Evolutionary conservation across 2,888 invertebrate genomes (phyloP), one percentile per base, ranked within the genome.

Genomic region (Phengaris alcon): DNA sequence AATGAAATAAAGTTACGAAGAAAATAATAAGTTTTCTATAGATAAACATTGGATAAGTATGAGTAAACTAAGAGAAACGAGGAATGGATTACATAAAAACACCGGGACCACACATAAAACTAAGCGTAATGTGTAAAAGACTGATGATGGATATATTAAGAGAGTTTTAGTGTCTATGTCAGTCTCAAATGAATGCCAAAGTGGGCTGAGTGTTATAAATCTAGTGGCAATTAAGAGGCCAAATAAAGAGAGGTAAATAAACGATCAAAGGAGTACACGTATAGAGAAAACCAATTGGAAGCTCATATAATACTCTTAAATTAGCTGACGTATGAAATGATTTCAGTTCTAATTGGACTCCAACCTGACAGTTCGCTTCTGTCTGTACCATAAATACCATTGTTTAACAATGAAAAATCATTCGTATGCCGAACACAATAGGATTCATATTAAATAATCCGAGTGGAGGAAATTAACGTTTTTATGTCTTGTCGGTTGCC

Each of bases 301-400:
- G 48, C 46, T 52, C 68, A 51, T 22, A 48, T 69, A 73, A 13
- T 64, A 72, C 72, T 35, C 35, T 35, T 35, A 72, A 54, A 72
- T 72, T 72, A 54, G 35, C 52, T 72, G 51, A 70, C 70, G 70
- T 70, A 22, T 51, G 70, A 51, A 70, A 54, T 35, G 85, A 88
- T 88, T 89, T 88, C 86, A 83, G 84, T 85, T 85, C 88, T 89
- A 89, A 89, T 88, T 88, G 85, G 87, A 89, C 84, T 85, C 87
- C 35, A 44, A 64, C 35, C 64, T 64, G 85, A 84, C 85, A 86
- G 88, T 86, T 84, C 82, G 84, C 80, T 51, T 68, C 10, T 55
- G 52, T 35, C 3, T 10, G 6, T 69, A 59, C 70, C 22, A 35
- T n/a, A n/a, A n/a, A n/a, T n/a, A n/a, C n/a, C n/a, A n/a, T n/a